phyloP scores from a whole-genome alignment of 1,140 invertebrate genomes.

The Drosophila ercepeae region DNA sequence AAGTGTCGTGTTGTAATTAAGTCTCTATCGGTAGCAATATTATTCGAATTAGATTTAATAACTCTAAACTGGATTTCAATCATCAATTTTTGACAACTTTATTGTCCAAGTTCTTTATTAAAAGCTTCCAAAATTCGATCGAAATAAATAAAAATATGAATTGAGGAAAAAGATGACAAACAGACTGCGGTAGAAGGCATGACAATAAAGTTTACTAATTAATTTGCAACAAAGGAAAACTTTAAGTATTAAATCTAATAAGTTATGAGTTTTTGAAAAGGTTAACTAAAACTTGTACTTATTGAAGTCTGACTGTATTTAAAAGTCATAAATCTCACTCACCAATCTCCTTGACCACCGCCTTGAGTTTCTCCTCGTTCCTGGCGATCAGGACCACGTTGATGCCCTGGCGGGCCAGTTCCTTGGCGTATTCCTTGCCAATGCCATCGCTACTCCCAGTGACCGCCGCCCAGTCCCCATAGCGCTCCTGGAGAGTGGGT shows the following conservation, averaged over 20 bases:
- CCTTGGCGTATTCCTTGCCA: constrained; percentile 93
- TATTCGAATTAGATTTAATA: not conserved
- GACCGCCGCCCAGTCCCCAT: constrained; percentile 85
- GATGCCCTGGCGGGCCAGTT: constrained; percentile 90
- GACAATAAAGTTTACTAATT: too few relatives aligned
- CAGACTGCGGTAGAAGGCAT: too few relatives aligned
- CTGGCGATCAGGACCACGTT: constrained; percentile 94
- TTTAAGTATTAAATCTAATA: too few relatives aligned
- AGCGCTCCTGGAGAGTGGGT: constrained; percentile 47
- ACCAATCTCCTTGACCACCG: constrained; percentile 91
- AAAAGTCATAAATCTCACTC: constrained; percentile 34
- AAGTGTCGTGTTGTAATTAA: not conserved
- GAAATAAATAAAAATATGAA: too few relatives aligned
- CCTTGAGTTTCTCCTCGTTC: constrained; percentile 89
- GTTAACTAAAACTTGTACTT: too few relatives aligned
- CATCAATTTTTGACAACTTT: not conserved
- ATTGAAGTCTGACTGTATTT: not conserved
- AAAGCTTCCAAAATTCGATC: not conserved
- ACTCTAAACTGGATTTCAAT: not conserved
- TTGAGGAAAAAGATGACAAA: too few relatives aligned
- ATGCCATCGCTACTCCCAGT: constrained; percentile 98
- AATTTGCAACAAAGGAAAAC: too few relatives aligned
- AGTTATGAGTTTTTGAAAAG: too few relatives aligned
- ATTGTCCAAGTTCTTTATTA: not conserved
- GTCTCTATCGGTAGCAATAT: constrained; percentile 4